These are phyloP conservation scores for Mustelus asterias DNA, from an alignment of 2,113 vertebrate species.

Conservation along the genomic window DNA sequence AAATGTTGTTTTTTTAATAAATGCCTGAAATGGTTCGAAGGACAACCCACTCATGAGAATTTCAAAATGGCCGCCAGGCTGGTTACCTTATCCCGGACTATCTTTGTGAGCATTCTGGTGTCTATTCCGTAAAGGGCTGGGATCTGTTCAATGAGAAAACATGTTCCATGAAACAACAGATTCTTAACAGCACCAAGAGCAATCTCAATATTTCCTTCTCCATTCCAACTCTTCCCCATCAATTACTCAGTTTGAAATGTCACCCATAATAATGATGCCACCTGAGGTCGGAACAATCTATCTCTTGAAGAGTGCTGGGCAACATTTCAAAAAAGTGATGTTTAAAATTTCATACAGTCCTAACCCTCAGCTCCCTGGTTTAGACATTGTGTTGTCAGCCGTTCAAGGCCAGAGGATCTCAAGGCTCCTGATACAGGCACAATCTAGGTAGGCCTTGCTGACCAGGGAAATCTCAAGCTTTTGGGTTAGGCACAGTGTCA, in stretches of 20 bases:
- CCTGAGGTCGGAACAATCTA: background rate
- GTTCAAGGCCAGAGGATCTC: background rate
- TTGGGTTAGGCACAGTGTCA: background rate
- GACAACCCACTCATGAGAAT: conserved; percentile 39
- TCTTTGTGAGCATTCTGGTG: conserved; percentile 88
- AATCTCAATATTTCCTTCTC: background rate
- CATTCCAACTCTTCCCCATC: background rate
- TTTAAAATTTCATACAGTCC: background rate
- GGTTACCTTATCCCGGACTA: conserved; percentile 81
- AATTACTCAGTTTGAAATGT: background rate
- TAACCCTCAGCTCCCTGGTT: background rate
- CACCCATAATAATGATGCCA: no score
- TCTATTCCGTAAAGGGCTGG: conserved; percentile 89
- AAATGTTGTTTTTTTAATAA: conserved; percentile 31
- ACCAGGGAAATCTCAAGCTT: background rate
- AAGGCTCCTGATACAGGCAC: background rate
- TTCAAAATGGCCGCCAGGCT: background rate
- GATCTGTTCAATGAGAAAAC: conserved; percentile 59
- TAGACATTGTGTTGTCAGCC: background rate
- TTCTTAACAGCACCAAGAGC: background rate
- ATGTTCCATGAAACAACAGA: background rate
- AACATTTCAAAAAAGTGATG: background rate
- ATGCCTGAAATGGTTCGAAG: background rate
- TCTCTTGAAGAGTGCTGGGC: background rate
- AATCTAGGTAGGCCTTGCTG: background rate